Conservation (phyloP, 2,888 invertebrate species). For the Eledona agricola region DNA sequence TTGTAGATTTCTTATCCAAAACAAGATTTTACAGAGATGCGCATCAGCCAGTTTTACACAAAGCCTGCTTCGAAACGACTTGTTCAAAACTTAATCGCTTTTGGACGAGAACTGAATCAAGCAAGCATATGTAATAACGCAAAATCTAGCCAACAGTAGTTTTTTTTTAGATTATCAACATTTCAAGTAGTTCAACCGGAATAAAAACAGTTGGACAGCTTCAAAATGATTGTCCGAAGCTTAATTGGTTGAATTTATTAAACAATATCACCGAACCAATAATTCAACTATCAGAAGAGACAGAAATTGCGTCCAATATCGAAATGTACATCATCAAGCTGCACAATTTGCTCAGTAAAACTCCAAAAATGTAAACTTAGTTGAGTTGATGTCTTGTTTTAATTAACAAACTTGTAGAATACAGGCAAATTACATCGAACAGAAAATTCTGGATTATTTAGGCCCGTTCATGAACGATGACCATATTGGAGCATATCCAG, state of each 20-base stretch:
- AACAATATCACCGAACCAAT: conserved; percentile 21
- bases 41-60: too few relatives aligned
- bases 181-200: neutral
- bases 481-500: neutral
- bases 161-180: conserved; percentile 1
- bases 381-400: neutral
- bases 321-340: conserved; percentile 38
- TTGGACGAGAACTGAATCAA: too few relatives aligned
- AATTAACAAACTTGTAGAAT: conserved; percentile 26
- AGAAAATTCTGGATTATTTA: conserved; percentile 41
- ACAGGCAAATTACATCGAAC: conserved; percentile 42
- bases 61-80: too few relatives aligned
- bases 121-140: too few relatives aligned
- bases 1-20: conserved; percentile 6
- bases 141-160: too few relatives aligned
- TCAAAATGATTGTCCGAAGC: conserved; percentile 13
- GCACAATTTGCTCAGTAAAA: conserved; percentile 32
- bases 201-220: conserved; percentile 11
- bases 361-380: conserved; percentile 35
- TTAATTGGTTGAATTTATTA: conserved; percentile 24
- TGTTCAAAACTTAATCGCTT: too few relatives aligned
- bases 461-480: conserved; percentile 4
- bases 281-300: conserved; percentile 21
- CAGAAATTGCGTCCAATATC: conserved; percentile 29
- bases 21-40: too few relatives aligned